Conservation (phyloP, 2,113 vertebrate genomes). For the Chrysemys picta region DNA sequence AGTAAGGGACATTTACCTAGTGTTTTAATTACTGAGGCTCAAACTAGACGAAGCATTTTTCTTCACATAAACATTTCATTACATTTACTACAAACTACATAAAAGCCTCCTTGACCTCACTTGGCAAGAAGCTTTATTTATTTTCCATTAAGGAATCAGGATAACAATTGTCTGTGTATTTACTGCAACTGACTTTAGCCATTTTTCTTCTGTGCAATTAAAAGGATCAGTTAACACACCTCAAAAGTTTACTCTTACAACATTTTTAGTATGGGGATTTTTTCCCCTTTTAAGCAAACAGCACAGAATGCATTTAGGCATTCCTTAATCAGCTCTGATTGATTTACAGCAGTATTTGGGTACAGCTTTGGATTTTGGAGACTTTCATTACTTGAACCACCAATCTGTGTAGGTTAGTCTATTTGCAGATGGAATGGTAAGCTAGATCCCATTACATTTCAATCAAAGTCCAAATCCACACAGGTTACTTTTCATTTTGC, state of each 20-base stretch:
- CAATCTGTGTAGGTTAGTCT: constrained; percentile 59
- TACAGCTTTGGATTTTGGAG: constrained; percentile 70
- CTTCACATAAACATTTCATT: constrained; percentile 69
- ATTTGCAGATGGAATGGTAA: constrained; percentile 81
- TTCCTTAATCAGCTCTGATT: constrained; percentile 74
- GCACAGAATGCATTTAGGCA: constrained; percentile 56
- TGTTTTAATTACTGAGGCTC: constrained; percentile 58
- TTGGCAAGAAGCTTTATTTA: constrained; percentile 74
- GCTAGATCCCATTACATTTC: constrained; percentile 79
- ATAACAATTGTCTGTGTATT: constrained; percentile 71
- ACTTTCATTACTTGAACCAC: constrained; percentile 73
- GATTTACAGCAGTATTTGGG: constrained; percentile 75
- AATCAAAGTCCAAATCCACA: constrained; percentile 18
- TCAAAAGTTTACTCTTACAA: constrained; percentile 30
- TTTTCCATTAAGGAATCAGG: constrained; percentile 76
- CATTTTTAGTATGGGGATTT: constrained; percentile 33
- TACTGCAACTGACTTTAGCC: constrained; percentile 60
- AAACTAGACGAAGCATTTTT: constrained; percentile 57
- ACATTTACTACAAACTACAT: constrained; percentile 59
- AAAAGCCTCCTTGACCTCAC: constrained; percentile 71
- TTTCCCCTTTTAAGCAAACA: constrained; percentile 11
- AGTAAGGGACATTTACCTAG: neutral
- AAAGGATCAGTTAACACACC: constrained; percentile 65
- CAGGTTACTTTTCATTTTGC: constrained; percentile 33
- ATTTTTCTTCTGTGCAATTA: constrained; percentile 70